Conservation (phyloP, 2,888 invertebrate genomes). For the Anodontia alba region DNA sequence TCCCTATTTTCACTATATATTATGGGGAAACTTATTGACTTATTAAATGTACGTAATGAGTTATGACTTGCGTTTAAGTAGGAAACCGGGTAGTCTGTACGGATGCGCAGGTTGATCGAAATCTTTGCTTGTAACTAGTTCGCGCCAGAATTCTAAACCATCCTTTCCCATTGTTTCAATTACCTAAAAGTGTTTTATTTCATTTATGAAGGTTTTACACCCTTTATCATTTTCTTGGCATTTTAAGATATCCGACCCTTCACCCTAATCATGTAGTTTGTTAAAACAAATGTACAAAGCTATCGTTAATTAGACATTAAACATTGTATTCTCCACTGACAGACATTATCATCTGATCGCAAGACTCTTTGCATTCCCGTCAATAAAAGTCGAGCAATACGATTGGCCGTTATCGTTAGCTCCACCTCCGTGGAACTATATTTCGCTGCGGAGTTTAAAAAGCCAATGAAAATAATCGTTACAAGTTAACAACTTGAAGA, state of each 20-base stretch:
- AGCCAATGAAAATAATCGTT: slow-evolving; percentile 47
- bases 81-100: no score
- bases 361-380: slow-evolving; percentile 25
- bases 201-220: slow-evolving; percentile 20
- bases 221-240: slow-evolving; percentile 35
- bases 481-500: slow-evolving; percentile 31
- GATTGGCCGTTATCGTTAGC: slow-evolving; percentile 47
- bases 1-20: no score
- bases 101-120: no score
- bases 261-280: slow-evolving; percentile 22
- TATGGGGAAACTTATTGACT: no score
- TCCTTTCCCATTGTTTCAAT: slow-evolving; percentile 22
- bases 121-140: no score
- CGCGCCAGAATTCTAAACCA: slow-evolving; percentile 6
- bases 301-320: slow-evolving; percentile 36
- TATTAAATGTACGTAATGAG: no score
- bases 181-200: slow-evolving; percentile 30
- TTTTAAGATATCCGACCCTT: slow-evolving; percentile 51
- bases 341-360: slow-evolving; percentile 38
- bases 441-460: slow-evolving; percentile 30
- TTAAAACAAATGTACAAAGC: slow-evolving; percentile 25
- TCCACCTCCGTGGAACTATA: slow-evolving; percentile 44
- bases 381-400: background rate
- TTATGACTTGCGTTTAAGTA: no score
- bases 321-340: slow-evolving; percentile 21